Conservation (phyloP, 2,797 vertebrate species). For the Protonibea diacanthus region DNA sequence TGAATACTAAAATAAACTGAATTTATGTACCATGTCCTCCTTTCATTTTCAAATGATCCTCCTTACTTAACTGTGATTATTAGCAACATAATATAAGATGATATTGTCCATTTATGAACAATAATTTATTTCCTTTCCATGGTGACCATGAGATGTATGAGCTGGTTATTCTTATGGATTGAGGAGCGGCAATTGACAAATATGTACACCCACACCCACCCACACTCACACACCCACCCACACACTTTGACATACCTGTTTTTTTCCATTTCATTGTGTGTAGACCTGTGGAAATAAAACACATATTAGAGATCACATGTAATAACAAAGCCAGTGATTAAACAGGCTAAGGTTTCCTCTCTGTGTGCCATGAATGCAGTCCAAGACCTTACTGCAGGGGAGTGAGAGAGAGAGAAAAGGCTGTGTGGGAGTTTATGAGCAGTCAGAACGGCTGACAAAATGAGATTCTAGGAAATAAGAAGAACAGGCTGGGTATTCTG, state of each 20-base stretch:
- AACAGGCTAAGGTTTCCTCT: constrained; percentile 37
- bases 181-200: constrained; percentile 9
- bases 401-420: constrained; percentile 35
- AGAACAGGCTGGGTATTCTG: constrained; percentile 36
- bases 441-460: constrained; percentile 48
- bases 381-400: constrained; percentile 50
- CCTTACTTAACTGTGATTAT: neutral
- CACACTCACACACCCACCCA: neutral
- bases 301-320: constrained; percentile 47
- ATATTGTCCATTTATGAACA: neutral
- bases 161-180: neutral
- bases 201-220: neutral
- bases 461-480: constrained; percentile 47
- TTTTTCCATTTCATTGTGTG: constrained; percentile 99
- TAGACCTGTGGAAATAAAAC: constrained; percentile 88
- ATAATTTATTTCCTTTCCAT: constrained; percentile 11
- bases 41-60: neutral
- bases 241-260: constrained; percentile 89
- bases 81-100: neutral
- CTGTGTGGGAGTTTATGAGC: constrained; percentile 66
- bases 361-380: constrained; percentile 36
- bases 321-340: constrained; percentile 41
- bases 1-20: neutral
- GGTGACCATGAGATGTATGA: neutral
- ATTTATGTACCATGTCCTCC: neutral